Evolutionary conservation across 2,888 invertebrate genomes (phyloP), one percentile per base, ranked within the genome.

Genomic region (Timema cristinae): DNA sequence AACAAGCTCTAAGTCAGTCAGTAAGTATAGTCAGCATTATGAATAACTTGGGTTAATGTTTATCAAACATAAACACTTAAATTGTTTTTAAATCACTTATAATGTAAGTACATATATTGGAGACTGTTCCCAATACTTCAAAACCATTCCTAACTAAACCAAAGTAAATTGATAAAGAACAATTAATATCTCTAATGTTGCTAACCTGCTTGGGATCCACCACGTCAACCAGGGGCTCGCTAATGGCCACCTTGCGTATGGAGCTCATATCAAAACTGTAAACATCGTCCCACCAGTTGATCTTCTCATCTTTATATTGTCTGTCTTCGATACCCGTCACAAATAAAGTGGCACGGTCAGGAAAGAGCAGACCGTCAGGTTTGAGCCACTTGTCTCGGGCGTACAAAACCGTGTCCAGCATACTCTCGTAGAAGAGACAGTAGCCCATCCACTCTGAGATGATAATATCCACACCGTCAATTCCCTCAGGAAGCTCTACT

Each of bases 221-320:
- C 13, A 98, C 95, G 83, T 99, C 99, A 0, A 99, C 99, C 2
- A 99, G 86, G 0, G 99, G 99, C 84, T 99, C 99, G 54, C 94
- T 94, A 77, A 99, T 97, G 16, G 99, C 99, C 74, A 98, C 96
- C 84, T 97, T 94, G 70, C 98, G 88, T 81, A 99, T 98, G 78
- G 95, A 95, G 78, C 95, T 96, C 99, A 99, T 99, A 83, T 99
- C 95, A 81, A 99, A 99, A 68, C 99, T 99, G 80, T 99, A 99
- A 2, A 99, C 99, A 84, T 96, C 96, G 80, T 98, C 97, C 99
- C 99, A 99, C 98, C 98, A 99, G 85, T 99, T 98, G 78, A 99
- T 99, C 84, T 99, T 99, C 84, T 99, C 98, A 80, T 99, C 98
- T 83, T 99, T 99, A 85, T 99, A 99, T 84, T 99, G 98, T 32